phyloP scores from a whole-genome alignment of 2,113 vertebrate genomes.

The Melanerpes aurifrons region DNA sequence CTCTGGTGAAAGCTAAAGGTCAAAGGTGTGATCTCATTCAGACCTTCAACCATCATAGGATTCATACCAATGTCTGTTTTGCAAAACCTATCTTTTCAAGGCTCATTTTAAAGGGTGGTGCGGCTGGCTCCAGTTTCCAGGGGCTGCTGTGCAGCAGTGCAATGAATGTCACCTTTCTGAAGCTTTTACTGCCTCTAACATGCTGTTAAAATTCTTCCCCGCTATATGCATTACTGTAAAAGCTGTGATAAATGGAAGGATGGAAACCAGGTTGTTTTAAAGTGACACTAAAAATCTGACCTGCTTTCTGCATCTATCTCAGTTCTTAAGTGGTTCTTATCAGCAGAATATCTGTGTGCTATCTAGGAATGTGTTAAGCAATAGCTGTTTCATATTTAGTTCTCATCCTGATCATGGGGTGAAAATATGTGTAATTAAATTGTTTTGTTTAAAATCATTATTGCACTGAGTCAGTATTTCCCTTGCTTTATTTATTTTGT shows the following conservation, averaged over 20 bases:
- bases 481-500: neutral
- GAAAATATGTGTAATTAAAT: neutral
- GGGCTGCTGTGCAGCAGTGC: neutral
- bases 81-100: neutral
- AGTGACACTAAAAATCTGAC: neutral
- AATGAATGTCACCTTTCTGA: neutral
- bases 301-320: neutral
- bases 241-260: neutral
- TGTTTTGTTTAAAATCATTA: neutral
- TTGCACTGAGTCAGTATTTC: neutral
- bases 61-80: neutral
- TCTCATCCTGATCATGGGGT: neutral
- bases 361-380: slow-evolving; percentile 55
- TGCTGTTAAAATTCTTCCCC: neutral
- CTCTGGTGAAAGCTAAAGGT: neutral
- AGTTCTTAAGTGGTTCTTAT: slow-evolving; percentile 12
- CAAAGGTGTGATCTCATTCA: neutral
- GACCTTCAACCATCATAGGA: neutral
- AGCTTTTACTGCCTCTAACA: slow-evolving; percentile 3
- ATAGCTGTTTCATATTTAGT: slow-evolving; percentile 1
- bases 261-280: neutral
- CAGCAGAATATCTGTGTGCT: neutral
- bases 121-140: neutral
- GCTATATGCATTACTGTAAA: neutral
- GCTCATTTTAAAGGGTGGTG: neutral